These are phyloP conservation scores for Tachina fera DNA, from an alignment of 2,888 invertebrate genomes.

Conservation along the genomic window DNA sequence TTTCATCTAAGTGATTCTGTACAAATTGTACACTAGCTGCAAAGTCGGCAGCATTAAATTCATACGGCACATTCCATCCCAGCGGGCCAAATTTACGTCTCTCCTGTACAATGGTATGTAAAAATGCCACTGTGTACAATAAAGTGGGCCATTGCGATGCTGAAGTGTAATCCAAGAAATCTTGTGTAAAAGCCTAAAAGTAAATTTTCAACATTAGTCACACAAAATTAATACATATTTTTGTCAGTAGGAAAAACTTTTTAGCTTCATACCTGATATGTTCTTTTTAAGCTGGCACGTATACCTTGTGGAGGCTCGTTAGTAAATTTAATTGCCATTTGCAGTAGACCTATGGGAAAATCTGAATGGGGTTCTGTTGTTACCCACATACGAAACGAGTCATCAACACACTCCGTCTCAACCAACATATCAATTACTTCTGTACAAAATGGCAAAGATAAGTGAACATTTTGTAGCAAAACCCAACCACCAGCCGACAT, in stretches of 20 bases:
- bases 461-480: conserved; percentile 96
- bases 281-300: conserved; percentile 95
- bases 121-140: conserved; percentile 95
- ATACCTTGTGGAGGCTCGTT: conserved; percentile 99
- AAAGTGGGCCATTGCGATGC: conserved; percentile 97
- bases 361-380: conserved; percentile 97
- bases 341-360: conserved; percentile 93
- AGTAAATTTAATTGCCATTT: conserved; percentile 98
- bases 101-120: conserved; percentile 98
- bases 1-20: conserved; percentile 97
- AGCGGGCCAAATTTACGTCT: conserved; percentile 97
- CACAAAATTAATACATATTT: neutral
- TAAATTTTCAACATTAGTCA: neutral
- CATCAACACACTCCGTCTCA: conserved; percentile 92
- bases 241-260: neutral
- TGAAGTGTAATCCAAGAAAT: conserved; percentile 95
- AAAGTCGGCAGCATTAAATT: conserved; percentile 97
- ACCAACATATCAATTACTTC: conserved; percentile 95
- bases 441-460: conserved; percentile 96
- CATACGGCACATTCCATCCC: conserved; percentile 98
- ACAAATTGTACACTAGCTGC: conserved; percentile 97
- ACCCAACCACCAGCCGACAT: conserved; percentile 96
- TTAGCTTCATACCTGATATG: conserved; percentile 87
- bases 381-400: conserved; percentile 94
- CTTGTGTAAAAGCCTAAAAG: conserved; percentile 85